A percentile compares a stretch with the other conserved stretches of the same genome.
These are phyloP conservation scores for Eulemur coronatus DNA, from an alignment of 2,797 vertebrate genomes.

Conservation along the genomic window DNA sequence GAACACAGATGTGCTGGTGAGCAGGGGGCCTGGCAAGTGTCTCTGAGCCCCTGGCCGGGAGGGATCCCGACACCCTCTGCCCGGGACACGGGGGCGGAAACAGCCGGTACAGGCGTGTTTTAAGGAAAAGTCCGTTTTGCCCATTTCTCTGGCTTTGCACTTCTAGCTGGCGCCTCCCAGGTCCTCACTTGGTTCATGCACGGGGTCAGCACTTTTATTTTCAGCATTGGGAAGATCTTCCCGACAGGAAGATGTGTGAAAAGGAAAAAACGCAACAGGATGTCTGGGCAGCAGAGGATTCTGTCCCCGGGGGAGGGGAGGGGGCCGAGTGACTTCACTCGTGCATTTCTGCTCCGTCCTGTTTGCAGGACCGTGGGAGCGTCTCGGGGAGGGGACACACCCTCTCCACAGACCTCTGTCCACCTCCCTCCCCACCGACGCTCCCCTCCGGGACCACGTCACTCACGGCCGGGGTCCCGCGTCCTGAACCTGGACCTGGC, in stretches of 20 bases:
- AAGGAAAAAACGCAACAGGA: neutral
- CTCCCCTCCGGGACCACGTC: neutral
- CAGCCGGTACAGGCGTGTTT: neutral
- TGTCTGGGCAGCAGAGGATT: neutral
- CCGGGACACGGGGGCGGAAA: neutral
- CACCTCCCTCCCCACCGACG: fast-evolving
- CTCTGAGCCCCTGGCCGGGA: neutral
- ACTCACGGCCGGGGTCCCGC: neutral
- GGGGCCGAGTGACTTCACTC: neutral
- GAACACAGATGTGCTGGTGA: neutral
- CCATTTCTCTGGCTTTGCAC: neutral
- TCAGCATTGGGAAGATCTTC: neutral
- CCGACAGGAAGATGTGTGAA: neutral
- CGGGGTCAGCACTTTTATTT: constrained; percentile 4
- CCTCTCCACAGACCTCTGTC: fast-evolving
- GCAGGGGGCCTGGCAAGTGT: neutral
- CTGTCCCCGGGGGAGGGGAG: neutral
- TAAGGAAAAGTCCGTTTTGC: neutral
- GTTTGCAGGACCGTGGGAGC: neutral
- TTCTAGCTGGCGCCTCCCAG: neutral
- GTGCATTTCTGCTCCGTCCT: neutral
- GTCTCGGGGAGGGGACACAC: fast-evolving
- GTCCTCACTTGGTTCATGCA: neutral
- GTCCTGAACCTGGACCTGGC: neutral
- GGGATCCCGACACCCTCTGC: neutral